Conservation (phyloP, 2,888 invertebrate species). For the Choreutis nemorana region DNA sequence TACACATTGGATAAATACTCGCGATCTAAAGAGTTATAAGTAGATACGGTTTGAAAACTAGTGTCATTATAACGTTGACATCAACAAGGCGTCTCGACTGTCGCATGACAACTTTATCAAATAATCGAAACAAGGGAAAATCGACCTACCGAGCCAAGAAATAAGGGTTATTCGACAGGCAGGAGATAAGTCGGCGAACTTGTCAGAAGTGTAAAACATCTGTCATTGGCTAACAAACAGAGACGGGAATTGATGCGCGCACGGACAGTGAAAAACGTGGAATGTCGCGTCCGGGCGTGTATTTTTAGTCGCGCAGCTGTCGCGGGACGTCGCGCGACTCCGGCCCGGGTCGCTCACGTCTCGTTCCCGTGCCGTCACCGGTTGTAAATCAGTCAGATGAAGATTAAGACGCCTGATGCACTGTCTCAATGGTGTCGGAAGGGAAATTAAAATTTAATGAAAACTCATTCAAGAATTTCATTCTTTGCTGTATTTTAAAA, state of each 20-base stretch:
- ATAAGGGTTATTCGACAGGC: slow-evolving; percentile 13
- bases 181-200: slow-evolving; percentile 13
- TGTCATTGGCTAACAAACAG: slow-evolving; percentile 62
- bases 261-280: slow-evolving; percentile 64
- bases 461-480: too few relatives aligned
- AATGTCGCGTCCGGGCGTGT: slow-evolving; percentile 43
- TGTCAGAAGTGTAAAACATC: slow-evolving; percentile 52
- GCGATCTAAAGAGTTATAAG: too few relatives aligned
- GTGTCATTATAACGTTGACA: slow-evolving; percentile 50
- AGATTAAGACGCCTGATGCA: too few relatives aligned
- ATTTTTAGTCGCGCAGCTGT: slow-evolving; percentile 57
- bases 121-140: slow-evolving; percentile 11
- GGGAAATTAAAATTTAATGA: neutral
- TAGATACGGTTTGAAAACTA: slow-evolving; percentile 41
- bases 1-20: too few relatives aligned
- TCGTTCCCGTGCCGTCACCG: slow-evolving; percentile 5
- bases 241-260: slow-evolving; percentile 59
- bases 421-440: slow-evolving; percentile 5
- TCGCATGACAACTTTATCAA: slow-evolving; percentile 15
- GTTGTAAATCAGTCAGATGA: slow-evolving; percentile 1
- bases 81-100: slow-evolving; percentile 34
- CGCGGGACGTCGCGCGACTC: slow-evolving; percentile 34
- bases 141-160: slow-evolving; percentile 14
- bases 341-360: too few relatives aligned
- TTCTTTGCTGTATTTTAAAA: too few relatives aligned